Base-by-base conservation (phyloP, 2,113 vertebrate species). In the Nannobrachium achirus region DNA sequence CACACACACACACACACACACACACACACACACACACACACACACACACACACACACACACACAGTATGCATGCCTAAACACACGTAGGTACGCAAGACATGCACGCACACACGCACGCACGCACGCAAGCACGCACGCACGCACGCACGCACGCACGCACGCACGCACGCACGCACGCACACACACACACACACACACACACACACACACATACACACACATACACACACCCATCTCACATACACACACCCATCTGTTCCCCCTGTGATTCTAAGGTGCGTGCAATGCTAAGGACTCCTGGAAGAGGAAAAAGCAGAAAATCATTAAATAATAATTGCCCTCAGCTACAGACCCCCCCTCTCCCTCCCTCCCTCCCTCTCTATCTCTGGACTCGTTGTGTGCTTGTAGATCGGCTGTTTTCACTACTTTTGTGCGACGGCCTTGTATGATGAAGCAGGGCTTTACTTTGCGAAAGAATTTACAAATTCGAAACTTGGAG, bases 241-340 rank as follows among this genome's bases (percentile, higher is more conserved):
- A n/a, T n/a, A 58, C 55, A 80, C 69, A 67, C 64, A 62, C 56
- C 58, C 19, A 0, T 49, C 68, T 67, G 33, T 73, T 81, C 56
- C 63, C 66, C 57, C 39, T 63, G 65, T 81, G 69, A 77, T 83
- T 71, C 71, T 80, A 74, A 91, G 85, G 92, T 90, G 89, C 85
- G 79, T 92, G 89, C 87, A 74, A 91, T 84, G 68, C 68, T 87
- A 87, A 81, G 76, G 57, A 82, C 71, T 83, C 72, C 84, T 92
- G 88, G 89, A 89, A 88, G 74, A 81, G 70, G 76, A 83, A 84
- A 83, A 91, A 86, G 81, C 78, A 84, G 85, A 92, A 88, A 91
- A 91, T 89, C 82, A 81, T 89, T 88, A 89, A 90, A 82, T 79
- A 75, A 89, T 90, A 90, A 90, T 91, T 86, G 81, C 85, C 75